These are phyloP conservation scores for Plebejus anna DNA, from an alignment of 2,888 invertebrate species.

Conservation along the genomic window DNA sequence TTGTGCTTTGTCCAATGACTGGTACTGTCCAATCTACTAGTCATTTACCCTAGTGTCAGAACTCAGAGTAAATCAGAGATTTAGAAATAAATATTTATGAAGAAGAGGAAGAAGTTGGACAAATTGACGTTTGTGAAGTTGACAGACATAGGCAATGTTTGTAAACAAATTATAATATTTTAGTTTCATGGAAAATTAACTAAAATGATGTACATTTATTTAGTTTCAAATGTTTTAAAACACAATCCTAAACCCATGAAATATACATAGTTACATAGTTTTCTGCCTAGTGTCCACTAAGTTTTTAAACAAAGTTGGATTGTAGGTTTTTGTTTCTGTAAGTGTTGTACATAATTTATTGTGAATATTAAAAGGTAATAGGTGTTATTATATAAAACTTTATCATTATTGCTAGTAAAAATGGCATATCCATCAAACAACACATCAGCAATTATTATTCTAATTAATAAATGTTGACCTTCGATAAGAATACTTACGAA, in stretches of 20 bases:
- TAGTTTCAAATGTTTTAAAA: not conserved
- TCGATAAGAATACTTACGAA: slow-evolving; percentile 52
- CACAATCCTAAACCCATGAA: not conserved
- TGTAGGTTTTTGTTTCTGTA: no score
- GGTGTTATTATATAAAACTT: not conserved
- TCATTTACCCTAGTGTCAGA: no score
- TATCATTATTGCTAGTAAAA: not conserved
- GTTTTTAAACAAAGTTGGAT: no score
- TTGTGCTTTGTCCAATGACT: no score
- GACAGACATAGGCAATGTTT: not conserved
- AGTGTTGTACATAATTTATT: no score
- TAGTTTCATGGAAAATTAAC: not conserved
- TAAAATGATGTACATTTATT: not conserved
- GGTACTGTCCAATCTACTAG: no score
- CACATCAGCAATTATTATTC: not conserved
- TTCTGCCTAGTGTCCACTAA: not conserved
- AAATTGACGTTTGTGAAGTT: not conserved
- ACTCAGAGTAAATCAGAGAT: no score
- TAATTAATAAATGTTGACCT: slow-evolving; percentile 57
- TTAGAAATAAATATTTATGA: not conserved
- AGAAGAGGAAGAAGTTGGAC: not conserved
- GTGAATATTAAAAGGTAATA: no score
- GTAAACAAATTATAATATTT: not conserved
- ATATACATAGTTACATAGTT: not conserved
- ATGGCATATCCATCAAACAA: not conserved